Evolutionary conservation across 2,888 invertebrate genomes (phyloP), one percentile per base, ranked within the genome.

Genomic region (Synanthedon vespiformis): DNA sequence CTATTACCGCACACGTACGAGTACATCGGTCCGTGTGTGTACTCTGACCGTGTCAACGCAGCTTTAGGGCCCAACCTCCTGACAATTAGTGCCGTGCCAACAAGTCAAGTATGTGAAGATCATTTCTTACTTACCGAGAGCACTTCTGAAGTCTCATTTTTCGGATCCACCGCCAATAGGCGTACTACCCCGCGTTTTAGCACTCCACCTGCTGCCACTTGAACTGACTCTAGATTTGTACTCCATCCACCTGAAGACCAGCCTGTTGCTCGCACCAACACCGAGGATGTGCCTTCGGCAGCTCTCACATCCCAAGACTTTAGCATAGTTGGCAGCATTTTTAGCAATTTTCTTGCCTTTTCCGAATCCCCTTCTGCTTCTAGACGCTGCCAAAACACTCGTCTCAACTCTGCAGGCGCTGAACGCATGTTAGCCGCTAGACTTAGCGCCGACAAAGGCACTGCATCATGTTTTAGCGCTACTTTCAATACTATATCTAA

Each of bases 161-260:
- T 6, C 50, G 13, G 34, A 4, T 12, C 50, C 27, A n/a, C 51
- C 34, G 44, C 50, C 64, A 62, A 49, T 58, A 82, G 72, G 10
- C 60, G 55, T 54, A 79, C 78, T 40, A 53, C 50, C 14, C 74
- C 80, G 60, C 71, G 72, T 13, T 73, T 72, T 68, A 80, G 73
- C 70, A 74, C 59, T 1, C 72, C 79, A 40, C 55, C 68, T 50
- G 61, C 58, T 58, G 78, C 77, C 63, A 80, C 56, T 70, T 77
- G 77, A 69, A 68, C 55, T 50, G 80, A 71, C 60, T 68, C 65
- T 56, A 81, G 74, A 59, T 10, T 49, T 41, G 67, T 70, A 56
- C 40, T 10, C 41, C 44, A 49, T 14, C 49, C 56, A 49, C 67
- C 72, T 65, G 50, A 64, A 68, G 50, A 56, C 60, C 67, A 71